phyloP scores from a whole-genome alignment of 30 jellyfish, hydroid and myxozoan species.

The Pseudorhiza aurosa region DNA sequence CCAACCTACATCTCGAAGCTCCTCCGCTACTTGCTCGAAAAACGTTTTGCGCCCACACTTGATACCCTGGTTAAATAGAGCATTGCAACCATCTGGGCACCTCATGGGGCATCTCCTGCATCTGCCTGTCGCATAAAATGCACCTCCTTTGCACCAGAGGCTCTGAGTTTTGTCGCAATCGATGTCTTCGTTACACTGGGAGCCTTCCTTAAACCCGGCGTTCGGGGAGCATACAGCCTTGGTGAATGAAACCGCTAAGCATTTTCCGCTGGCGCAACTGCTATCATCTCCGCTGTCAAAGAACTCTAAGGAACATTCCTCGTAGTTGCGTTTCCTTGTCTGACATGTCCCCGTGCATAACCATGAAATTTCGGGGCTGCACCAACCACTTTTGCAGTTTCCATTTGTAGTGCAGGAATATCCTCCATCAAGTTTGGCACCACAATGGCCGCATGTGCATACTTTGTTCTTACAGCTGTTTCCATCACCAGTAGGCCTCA shows the following conservation, averaged over 20 bases:
- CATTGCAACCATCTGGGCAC: conserved; percentile 47
- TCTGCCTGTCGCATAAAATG: conserved; percentile 36
- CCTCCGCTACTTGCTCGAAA: conserved; percentile 38
- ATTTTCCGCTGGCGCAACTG: conserved; percentile 24
- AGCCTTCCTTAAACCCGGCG: conserved; percentile 24
- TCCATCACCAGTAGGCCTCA: conserved; percentile 20
- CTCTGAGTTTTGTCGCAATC: conserved; percentile 49
- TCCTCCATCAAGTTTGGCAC: neutral
- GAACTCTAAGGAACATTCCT: conserved; percentile 16
- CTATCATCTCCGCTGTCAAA: conserved; percentile 20
- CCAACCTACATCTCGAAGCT: neutral
- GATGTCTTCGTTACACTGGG: conserved; percentile 34
- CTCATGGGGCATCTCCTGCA: conserved; percentile 31
- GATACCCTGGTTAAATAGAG: conserved; percentile 21
- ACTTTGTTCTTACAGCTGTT: conserved; percentile 8
- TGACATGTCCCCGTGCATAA: conserved; percentile 35
- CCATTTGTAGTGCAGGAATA: conserved; percentile 16
- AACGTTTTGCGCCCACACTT: conserved; percentile 35
- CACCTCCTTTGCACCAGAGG: conserved; percentile 55
- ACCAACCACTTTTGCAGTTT: conserved; percentile 40
- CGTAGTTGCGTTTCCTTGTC: neutral
- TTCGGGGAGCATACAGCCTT: conserved; percentile 39
- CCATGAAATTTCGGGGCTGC: conserved; percentile 5
- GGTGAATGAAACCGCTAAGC: conserved; percentile 22
- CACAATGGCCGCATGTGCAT: conserved; percentile 47